Conservation (phyloP, 1,140 invertebrate species). For the Rhagoletis pomonella region DNA sequence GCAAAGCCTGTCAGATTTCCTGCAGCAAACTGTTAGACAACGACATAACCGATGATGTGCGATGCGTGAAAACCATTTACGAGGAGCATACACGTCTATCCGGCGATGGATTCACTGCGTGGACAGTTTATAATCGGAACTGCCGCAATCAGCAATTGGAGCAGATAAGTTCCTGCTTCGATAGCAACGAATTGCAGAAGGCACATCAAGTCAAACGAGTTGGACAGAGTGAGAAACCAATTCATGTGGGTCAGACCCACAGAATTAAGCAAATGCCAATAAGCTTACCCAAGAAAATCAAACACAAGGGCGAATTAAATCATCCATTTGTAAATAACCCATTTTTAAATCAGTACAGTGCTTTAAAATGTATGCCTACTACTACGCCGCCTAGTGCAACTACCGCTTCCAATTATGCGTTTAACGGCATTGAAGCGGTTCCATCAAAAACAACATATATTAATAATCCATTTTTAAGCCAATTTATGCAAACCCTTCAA, state of each 20-base stretch:
- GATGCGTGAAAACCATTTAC: constrained; percentile 78
- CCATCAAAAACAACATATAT: constrained; percentile 9
- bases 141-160: constrained; percentile 55
- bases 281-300: constrained; percentile 74
- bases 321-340: constrained; percentile 54
- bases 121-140: constrained; percentile 77
- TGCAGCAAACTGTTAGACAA: constrained; percentile 79
- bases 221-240: not conserved
- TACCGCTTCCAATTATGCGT: too few species aligned
- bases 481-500: constrained; percentile 13
- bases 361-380: not conserved
- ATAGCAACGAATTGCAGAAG: constrained; percentile 28
- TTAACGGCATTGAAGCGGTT: not conserved
- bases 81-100: constrained; percentile 77
- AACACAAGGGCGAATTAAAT: constrained; percentile 77
- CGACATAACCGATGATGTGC: constrained; percentile 79
- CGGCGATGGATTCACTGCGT: constrained; percentile 81
- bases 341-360: constrained; percentile 53
- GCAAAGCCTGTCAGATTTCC: constrained; percentile 76
- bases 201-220: constrained; percentile 11
- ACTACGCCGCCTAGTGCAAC: not conserved
- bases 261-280: constrained; percentile 44
- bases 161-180: constrained; percentile 44
- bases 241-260: not conserved
- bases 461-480: constrained; percentile 55